A percentile compares a stretch with the other conserved stretches of the same genome.
phyloP scores from a whole-genome alignment of 1,140 invertebrate species.

The Panagrolaimus sp. region DNA sequence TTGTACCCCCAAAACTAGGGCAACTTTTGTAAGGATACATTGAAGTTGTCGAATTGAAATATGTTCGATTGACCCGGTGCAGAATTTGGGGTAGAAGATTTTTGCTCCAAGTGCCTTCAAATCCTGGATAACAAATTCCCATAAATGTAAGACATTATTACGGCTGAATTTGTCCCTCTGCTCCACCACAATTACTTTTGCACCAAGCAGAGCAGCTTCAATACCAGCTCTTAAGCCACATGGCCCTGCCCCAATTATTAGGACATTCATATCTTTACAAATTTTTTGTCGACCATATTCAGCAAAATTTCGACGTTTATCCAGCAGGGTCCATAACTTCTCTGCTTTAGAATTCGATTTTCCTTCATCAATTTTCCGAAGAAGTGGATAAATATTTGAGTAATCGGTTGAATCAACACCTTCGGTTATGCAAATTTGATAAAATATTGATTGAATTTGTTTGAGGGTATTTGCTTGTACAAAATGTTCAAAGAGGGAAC shows the following conservation, averaged over 20 bases:
- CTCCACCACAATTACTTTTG: slow-evolving; percentile 85
- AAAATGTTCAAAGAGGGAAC: slow-evolving; percentile 73
- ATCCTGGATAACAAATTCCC: slow-evolving; percentile 97
- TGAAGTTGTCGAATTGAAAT: slow-evolving; percentile 93
- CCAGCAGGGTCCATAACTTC: slow-evolving; percentile 88
- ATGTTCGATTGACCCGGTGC: slow-evolving; percentile 93
- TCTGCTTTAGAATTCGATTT: slow-evolving; percentile 75
- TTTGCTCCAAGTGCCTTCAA: slow-evolving; percentile 86
- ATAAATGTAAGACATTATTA: slow-evolving; percentile 97
- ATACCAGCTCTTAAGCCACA: slow-evolving; percentile 90
- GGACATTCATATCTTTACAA: slow-evolving; percentile 69
- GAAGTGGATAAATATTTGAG: slow-evolving; percentile 67
- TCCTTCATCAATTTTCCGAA: slow-evolving; percentile 10
- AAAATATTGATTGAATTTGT: slow-evolving; percentile 68
- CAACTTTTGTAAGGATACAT: slow-evolving; percentile 89
- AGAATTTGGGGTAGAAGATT: slow-evolving; percentile 98
- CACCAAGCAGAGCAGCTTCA: slow-evolving; percentile 88
- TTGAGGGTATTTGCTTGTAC: slow-evolving; percentile 84
- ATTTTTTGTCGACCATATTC: slow-evolving; percentile 80
- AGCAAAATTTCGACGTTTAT: slow-evolving; percentile 80
- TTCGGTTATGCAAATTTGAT: slow-evolving; percentile 78
- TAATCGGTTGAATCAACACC: slow-evolving; percentile 78
- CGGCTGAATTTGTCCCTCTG: slow-evolving; percentile 83
- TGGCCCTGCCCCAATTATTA: slow-evolving; percentile 65
- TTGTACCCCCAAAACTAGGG: slow-evolving; percentile 88